Evolutionary conservation across 2,113 vertebrate species (phyloP).

Genomic region (Petroica traversi): DNA sequence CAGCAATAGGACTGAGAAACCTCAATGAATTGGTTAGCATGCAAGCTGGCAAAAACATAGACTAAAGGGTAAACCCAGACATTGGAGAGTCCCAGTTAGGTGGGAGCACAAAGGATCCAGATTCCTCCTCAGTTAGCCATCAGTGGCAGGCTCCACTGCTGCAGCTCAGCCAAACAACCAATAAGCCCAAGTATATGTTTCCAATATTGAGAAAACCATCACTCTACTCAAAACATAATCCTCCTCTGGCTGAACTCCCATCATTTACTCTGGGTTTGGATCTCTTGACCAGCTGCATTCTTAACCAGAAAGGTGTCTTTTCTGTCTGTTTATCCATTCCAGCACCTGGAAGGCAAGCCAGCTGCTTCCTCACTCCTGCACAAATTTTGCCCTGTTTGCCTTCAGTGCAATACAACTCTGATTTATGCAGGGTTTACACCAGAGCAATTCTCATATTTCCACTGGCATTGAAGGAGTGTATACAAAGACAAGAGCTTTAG

Average conservation of each 20-base stretch:
- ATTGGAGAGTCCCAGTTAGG: rapidly evolving
- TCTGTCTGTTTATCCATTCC: background rate
- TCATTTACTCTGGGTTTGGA: background rate
- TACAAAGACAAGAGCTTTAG: background rate
- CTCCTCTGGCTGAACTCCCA: background rate
- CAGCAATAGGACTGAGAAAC: background rate
- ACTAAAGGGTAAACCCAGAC: background rate
- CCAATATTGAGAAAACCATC: background rate
- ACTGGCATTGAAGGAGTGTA: background rate
- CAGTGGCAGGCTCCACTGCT: background rate
- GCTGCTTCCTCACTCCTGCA: background rate
- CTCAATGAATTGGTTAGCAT: background rate
- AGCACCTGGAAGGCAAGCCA: background rate
- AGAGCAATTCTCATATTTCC: background rate
- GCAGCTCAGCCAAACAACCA: background rate
- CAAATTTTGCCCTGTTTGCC: background rate
- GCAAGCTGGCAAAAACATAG: background rate
- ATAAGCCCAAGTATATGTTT: background rate
- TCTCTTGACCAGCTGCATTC: background rate
- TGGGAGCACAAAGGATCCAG: background rate
- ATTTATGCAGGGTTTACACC: background rate
- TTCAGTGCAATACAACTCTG: background rate
- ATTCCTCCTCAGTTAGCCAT: background rate
- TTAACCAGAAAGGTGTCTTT: background rate
- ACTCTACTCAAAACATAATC: background rate